Conservation (phyloP, 2,888 invertebrate genomes). For the Lydus trimaculatus region DNA sequence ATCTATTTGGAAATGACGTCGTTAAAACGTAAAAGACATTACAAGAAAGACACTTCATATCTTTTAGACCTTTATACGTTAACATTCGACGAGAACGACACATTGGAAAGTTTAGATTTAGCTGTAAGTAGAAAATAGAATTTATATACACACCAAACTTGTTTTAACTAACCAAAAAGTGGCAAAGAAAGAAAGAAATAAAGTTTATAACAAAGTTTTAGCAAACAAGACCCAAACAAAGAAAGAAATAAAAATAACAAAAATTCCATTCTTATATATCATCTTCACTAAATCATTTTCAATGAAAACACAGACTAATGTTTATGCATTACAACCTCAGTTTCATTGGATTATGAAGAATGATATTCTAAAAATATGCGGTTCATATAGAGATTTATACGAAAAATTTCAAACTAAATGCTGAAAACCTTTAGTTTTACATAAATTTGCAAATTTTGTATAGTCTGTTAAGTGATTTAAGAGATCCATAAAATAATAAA, state of each 20-base stretch:
- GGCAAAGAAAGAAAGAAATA: not conserved
- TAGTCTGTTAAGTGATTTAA: no score
- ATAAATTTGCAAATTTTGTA: no score
- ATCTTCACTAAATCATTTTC: no score
- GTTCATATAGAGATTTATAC: no score
- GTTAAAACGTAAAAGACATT: conserved; percentile 70
- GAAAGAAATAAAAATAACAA: not conserved
- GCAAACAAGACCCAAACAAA: not conserved
- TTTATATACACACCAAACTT: conserved; percentile 5
- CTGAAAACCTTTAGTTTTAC: no score
- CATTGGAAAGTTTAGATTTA: conserved; percentile 74
- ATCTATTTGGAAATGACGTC: conserved; percentile 52
- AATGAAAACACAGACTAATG: no score
- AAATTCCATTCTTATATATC: no score
- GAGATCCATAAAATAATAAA: no score
- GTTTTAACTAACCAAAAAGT: not conserved
- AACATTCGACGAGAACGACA: conserved; percentile 84
- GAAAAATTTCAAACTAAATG: no score
- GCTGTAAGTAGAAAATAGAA: conserved; percentile 63
- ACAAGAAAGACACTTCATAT: conserved; percentile 87
- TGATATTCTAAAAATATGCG: no score
- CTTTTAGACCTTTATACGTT: conserved; percentile 84
- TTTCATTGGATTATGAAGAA: no score
- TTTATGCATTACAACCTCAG: no score
- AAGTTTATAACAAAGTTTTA: not conserved